Evolutionary conservation across 35 echinoderm and acorn worm species (phyloP).

Genomic region (Apostichopus californicus): DNA sequence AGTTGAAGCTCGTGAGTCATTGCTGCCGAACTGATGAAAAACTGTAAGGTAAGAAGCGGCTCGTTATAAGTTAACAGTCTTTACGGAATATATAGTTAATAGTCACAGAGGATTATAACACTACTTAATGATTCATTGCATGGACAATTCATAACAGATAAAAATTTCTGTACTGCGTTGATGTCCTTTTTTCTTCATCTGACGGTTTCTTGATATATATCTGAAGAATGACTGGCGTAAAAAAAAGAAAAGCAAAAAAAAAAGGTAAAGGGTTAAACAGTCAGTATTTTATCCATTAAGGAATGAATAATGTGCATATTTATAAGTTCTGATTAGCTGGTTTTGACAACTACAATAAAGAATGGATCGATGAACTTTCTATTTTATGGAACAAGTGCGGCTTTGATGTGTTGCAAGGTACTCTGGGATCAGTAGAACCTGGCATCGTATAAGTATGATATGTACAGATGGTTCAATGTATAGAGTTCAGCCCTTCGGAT

Average conservation of each 20-base stretch:
- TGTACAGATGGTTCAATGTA: no score
- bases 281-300: neutral
- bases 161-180: neutral
- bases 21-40: neutral
- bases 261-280: neutral
- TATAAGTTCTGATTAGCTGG: neutral
- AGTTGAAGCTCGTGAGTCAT: neutral
- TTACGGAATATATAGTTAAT: neutral
- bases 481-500: no score
- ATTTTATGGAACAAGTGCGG: no score
- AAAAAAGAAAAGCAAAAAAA: neutral
- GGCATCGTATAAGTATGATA: neutral
- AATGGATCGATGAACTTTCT: neutral
- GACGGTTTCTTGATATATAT: neutral
- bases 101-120: neutral
- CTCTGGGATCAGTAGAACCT: neutral
- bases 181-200: conserved; percentile 3
- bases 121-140: neutral
- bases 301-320: conserved; percentile 8
- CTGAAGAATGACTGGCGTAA: neutral
- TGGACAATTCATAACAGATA: neutral
- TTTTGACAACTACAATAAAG: neutral
- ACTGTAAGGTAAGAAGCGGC: neutral
- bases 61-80: neutral
- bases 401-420: neutral